Evolutionary conservation across 2,113 vertebrate species (phyloP).

Genomic region (Ptyas mucosa): DNA sequence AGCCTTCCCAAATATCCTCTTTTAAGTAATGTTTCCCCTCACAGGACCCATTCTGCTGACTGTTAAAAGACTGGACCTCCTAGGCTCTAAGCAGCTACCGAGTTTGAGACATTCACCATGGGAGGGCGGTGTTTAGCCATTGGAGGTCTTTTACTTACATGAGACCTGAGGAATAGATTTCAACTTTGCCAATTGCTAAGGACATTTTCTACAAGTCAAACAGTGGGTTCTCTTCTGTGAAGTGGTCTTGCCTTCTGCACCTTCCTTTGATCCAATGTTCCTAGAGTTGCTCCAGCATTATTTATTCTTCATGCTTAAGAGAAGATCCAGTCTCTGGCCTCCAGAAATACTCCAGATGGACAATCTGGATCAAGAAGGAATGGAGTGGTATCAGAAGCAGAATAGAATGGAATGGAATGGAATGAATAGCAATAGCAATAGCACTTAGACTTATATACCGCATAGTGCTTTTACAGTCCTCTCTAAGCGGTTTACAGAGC

Average conservation of each 20-base stretch:
- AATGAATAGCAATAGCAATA: no score
- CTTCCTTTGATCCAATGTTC: not conserved
- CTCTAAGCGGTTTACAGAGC: no score
- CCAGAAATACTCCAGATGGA: accelerated
- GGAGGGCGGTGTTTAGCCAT: conserved; percentile 66
- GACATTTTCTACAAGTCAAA: conserved; percentile 8
- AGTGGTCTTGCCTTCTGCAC: not conserved
- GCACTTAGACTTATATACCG: no score
- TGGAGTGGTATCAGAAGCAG: no score
- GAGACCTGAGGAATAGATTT: conserved; percentile 40
- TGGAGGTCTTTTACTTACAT: conserved; percentile 43
- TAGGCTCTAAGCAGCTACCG: conserved; percentile 3
- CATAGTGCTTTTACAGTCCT: no score
- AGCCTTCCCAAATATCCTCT: not conserved
- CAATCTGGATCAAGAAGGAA: not conserved
- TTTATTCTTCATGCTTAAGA: not conserved
- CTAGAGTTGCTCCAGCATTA: not conserved
- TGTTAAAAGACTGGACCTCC: conserved; percentile 16
- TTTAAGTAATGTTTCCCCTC: not conserved
- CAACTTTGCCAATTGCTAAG: conserved; percentile 8
- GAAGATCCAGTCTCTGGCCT: not conserved
- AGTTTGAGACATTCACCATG: conserved; percentile 59
- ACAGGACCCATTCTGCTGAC: not conserved
- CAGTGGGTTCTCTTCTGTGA: not conserved
- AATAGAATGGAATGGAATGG: no score